Evolutionary conservation across 2,113 vertebrate genomes (phyloP).

Genomic region (Phaethornis superciliosus): DNA sequence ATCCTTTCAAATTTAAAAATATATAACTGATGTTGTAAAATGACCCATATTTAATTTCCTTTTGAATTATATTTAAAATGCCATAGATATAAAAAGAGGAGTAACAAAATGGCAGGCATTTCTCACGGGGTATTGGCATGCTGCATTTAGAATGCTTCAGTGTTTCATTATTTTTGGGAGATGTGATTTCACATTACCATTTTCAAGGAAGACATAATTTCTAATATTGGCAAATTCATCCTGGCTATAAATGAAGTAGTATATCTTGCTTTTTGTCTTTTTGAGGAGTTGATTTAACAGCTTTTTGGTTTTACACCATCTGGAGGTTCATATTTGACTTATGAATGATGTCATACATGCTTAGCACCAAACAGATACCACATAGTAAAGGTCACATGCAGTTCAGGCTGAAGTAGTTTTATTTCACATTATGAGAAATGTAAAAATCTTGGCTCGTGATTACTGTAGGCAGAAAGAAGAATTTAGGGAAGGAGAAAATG

Average conservation of each 20-base stretch:
- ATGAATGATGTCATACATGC: slow-evolving; percentile 62
- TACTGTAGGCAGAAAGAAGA: slow-evolving; percentile 34
- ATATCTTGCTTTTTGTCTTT: slow-evolving; percentile 21
- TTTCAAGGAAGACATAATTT: slow-evolving; percentile 1
- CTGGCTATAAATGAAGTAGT: not conserved
- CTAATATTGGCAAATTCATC: not conserved
- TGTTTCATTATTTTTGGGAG: not conserved
- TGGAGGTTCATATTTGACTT: slow-evolving; percentile 66
- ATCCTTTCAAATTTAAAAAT: slow-evolving; percentile 56
- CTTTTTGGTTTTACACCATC: slow-evolving; percentile 58
- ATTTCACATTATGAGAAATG: slow-evolving; percentile 9
- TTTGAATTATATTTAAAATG: slow-evolving; percentile 44
- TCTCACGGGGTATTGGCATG: not conserved
- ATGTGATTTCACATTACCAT: not conserved
- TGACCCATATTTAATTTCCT: slow-evolving; percentile 25
- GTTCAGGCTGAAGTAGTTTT: slow-evolving; percentile 64
- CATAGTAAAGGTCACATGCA: slow-evolving; percentile 14
- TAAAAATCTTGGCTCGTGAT: slow-evolving; percentile 2
- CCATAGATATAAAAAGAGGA: not conserved
- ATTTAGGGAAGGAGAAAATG: slow-evolving; percentile 47
- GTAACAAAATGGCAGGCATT: not conserved
- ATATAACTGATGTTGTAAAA: slow-evolving; percentile 63
- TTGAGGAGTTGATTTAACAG: slow-evolving; percentile 26
- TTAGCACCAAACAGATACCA: slow-evolving; percentile 49
- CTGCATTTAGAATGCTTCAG: not conserved